These are phyloP conservation scores for Marasmarcha lunaedactyla DNA, from an alignment of 2,888 invertebrate species.

Conservation along the genomic window DNA sequence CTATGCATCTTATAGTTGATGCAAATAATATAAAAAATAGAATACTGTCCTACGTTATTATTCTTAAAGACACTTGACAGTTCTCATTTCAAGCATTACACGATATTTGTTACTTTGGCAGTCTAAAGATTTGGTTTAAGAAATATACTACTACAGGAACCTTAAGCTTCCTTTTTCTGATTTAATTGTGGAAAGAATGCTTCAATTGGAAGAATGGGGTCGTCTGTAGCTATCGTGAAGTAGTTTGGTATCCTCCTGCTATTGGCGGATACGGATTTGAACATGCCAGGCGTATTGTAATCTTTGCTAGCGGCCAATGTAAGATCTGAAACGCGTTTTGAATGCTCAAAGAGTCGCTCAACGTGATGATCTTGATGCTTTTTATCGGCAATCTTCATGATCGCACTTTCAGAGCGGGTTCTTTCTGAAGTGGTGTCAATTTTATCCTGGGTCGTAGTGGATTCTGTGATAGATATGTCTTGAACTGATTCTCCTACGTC, in stretches of 20 bases:
- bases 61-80: no score
- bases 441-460: conserved; percentile 29
- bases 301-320: conserved; percentile 80
- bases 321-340: conserved; percentile 78
- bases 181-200: conserved; percentile 82
- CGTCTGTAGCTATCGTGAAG: conserved; percentile 82
- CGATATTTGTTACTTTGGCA: conserved; percentile 41
- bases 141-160: conserved; percentile 29
- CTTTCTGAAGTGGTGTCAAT: conserved; percentile 55
- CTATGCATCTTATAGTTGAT: no score
- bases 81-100: no score
- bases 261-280: conserved; percentile 74
- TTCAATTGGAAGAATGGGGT: conserved; percentile 84
- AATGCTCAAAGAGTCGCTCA: conserved; percentile 63
- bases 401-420: conserved; percentile 61
- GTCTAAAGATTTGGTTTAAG: conserved; percentile 48
- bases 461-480: conserved; percentile 45
- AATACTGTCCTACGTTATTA: no score
- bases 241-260: conserved; percentile 76
- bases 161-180: conserved; percentile 68
- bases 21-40: no score
- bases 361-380: conserved; percentile 52
- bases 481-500: conserved; percentile 51
- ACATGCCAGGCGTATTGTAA: conserved; percentile 78
- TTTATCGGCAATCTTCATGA: conserved; percentile 70